A percentile compares a stretch with the other conserved stretches of the same genome.
phyloP scores from a whole-genome alignment of 2,888 invertebrate species.

The Tipula lateralis region DNA sequence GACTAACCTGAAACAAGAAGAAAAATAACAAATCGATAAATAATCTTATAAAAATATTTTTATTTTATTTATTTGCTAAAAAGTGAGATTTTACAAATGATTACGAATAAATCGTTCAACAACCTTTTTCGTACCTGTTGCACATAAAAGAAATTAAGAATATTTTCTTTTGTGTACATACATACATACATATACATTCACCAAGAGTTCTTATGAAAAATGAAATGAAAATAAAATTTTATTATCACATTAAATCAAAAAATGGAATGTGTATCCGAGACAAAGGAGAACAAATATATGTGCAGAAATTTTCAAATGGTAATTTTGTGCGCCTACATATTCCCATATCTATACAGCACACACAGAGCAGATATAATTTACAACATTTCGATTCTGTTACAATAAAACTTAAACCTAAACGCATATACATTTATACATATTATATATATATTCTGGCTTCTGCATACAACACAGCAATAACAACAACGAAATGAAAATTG shows the following conservation, averaged over 20 bases:
- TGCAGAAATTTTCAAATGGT: neutral
- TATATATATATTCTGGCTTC: neutral
- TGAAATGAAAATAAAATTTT: constrained; percentile 24
- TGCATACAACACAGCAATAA: too few relatives aligned
- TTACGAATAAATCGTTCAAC: neutral
- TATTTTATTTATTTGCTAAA: neutral
- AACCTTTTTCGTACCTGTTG: constrained; percentile 15
- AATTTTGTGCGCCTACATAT: neutral
- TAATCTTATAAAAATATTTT: neutral
- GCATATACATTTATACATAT: neutral
- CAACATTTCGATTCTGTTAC: neutral
- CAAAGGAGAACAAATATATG: neutral
- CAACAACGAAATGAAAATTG: too few relatives aligned
- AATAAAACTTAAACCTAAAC: neutral
- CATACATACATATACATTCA: too few relatives aligned
- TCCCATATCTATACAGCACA: neutral
- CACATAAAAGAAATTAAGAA: constrained; percentile 11
- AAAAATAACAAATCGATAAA: constrained; percentile 11
- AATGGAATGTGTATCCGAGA: neutral
- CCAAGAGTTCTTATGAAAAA: neutral
- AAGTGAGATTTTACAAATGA: constrained; percentile 19
- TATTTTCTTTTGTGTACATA: neutral
- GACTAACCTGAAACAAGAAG: neutral
- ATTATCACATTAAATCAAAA: constrained; percentile 16
- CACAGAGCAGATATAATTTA: too few relatives aligned